Evolutionary conservation across 2,888 invertebrate species (phyloP), one percentile per base, ranked within the genome.

Genomic region (Caenorhabditis japonica): DNA sequence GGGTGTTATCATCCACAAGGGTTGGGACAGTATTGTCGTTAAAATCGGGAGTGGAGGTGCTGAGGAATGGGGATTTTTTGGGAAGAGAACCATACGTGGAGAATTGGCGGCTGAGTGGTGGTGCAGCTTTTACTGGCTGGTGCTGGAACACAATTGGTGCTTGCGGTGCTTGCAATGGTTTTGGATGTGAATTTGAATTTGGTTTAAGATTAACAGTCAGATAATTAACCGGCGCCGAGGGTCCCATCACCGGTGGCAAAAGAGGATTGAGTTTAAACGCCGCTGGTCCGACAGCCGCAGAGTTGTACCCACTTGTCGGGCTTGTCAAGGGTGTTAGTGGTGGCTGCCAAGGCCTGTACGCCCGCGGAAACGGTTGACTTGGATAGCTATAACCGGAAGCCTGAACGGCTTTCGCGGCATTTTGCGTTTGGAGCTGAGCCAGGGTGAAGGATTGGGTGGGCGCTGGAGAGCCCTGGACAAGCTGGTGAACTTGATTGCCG

Each of bases 201-300:
- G 47, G 56, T 23, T 60, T 60, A 13, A 60, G 15, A 17, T 69
- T 69, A 23, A 69, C 69, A 3, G 69, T 69, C 17, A 69, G 39
- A 43, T 69, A 69, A 17, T 69, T 60, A 0, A 69, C 59, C 3
- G 69, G 60, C 21, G 39, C 10, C 5, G 41, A 23, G 25, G 66
- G 66, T 12, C 55, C 39, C 33, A 62, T 25, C 10, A 43, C 43
- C 19, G 23, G 43, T 23, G 8, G 38, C n/a, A 38, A n/a, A 4
- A 12, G 3, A 3, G 43, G 43, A 43, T 43, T 43, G 43, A 43
- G 23, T 23, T 43, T 43, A 19, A 43, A 43, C 21, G 8, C 13
- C 5, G 10, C 10, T 12, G 43, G 21, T 1, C 21, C 2, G 12
- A 3, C 34, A 8, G 61, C 41, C 13, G 62, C 47, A 4, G 47